Percentiles rank a stretch among this genome's conserved stretches.
Conservation (phyloP, 2,113 vertebrate genomes). For the Perccottus glenii region DNA sequence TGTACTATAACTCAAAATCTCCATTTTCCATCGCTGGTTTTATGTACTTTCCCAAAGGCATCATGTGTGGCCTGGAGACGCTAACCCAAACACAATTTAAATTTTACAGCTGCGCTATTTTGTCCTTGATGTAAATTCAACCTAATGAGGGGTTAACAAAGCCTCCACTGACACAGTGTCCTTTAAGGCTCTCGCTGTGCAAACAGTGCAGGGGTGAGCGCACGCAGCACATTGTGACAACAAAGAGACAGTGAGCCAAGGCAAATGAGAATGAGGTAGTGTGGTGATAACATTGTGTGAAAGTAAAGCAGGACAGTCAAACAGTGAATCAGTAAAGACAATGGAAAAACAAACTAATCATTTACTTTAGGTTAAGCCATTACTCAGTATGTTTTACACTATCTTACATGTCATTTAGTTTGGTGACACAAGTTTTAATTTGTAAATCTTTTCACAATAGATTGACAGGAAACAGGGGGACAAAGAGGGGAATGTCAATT, state of each 20-base stretch:
- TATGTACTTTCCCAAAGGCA: neutral
- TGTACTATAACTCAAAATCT: neutral
- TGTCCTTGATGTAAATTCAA: slow-evolving; percentile 22
- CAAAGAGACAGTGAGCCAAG: slow-evolving; percentile 2
- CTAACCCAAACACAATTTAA: slow-evolving; percentile 27
- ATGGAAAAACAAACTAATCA: neutral
- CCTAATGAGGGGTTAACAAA: slow-evolving; percentile 39
- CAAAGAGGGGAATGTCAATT: too few relatives aligned
- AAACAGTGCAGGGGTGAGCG: slow-evolving; percentile 14
- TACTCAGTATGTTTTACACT: too few relatives aligned
- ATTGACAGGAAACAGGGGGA: too few relatives aligned
- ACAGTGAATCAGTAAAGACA: neutral
- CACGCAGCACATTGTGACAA: neutral
- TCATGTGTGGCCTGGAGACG: neutral
- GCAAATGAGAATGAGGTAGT: slow-evolving; percentile 6
- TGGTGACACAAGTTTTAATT: neutral
- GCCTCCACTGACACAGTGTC: slow-evolving; percentile 1
- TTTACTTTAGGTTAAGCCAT: too few relatives aligned
- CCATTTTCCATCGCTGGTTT: neutral
- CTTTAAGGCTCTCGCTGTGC: slow-evolving; percentile 24
- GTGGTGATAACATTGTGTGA: neutral
- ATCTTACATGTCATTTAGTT: neutral
- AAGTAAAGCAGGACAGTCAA: neutral
- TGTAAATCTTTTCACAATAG: too few relatives aligned
- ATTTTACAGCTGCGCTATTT: slow-evolving; percentile 28